Evolutionary conservation across 2,797 vertebrate species (phyloP), one percentile per base, ranked within the genome.

Genomic region (Columba guinea): DNA sequence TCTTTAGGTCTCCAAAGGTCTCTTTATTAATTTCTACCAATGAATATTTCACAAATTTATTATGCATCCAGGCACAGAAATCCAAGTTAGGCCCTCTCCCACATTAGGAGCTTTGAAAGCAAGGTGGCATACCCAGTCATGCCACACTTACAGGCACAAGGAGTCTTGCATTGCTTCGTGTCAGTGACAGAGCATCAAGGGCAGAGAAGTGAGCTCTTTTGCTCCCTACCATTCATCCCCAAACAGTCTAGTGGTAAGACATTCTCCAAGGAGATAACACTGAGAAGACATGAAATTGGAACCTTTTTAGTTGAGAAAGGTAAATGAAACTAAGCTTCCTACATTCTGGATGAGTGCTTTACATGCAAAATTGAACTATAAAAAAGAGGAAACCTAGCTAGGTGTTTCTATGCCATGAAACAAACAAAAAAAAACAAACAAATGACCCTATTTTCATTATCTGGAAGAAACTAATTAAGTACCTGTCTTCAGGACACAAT

Each of bases 231-330:
- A 12, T 58, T 83, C 20, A 20, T 28, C 13, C 23, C 18, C 6
- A 7, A 18, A 56, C 9, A 62, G n/a, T 37, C 12, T 5, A 1
- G 26, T 1, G 0, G 21, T n/a, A 49, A 76, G 35, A 76, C 2
- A 3, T 64, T 88, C 41, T 73, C 51, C 35, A 49, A 34, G 21
- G 34, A 68, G 16, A 17, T 28, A 7, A 20, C 9, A 44, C 24
- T 64, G 23, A 65, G 23, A 85, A 76, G 21, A 53, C 23, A 26
- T 55, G 37, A 26, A 70, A 73, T 5, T 49, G 7, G 83, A 90
- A 83, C 10, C 1, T 5, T 69, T 56, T 64, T 27, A n/a, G 17
- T 10, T 80, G 59, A 86, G 30, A 60, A 73, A 88, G 30, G 12
- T 30, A 55, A 69, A 68, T 15, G 11, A 56, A 85, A 68, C 27